Evolutionary conservation across 2,113 vertebrate species (phyloP), one percentile per base, ranked within the genome.

Genomic region (Ophthalmotilapia sp.): DNA sequence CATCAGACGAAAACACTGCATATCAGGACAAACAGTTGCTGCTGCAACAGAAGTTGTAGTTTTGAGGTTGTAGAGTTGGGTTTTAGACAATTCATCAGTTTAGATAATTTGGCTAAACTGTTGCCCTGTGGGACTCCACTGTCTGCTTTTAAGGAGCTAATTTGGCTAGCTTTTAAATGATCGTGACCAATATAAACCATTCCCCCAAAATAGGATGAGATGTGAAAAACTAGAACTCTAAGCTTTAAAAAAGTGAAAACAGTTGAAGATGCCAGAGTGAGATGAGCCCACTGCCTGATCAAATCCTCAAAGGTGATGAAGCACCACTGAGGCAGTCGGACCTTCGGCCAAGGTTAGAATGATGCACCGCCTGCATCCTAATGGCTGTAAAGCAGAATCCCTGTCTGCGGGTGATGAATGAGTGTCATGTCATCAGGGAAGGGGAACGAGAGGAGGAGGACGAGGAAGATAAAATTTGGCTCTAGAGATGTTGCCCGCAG

Each of bases 381-480:
- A 94, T 91, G 89, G 86, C 88, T 80, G 85, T 73, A 83, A 91
- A 86, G 90, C 87, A 92, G 86, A 54, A 83, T 88, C 70, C 83
- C 88, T 86, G 89, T 91, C 88, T 87, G 77, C 88, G 84, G 90
- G 90, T 94, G 93, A 96, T 95, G 92, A 95, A 95, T 92, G 91
- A 92, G 93, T 91, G 93, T 94, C 92, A 92, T 82, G 90, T 93
- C 90, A 89, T 83, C 82, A 79, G 91, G 83, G 89, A 85, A 89
- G 85, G 87, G 86, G 85, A 83, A 54, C 4, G 9, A n/a, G 68
- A 80, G 75, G 79, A 42, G 84, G 84, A 88, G 86, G 79, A 47
- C 13, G 84, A 92, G 65, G 91, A 92, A 85, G 90, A 91, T 55
- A 33, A 87, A 83, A 92, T 90, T 94, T 95, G 95, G 94, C 92